phyloP scores from a whole-genome alignment of 2,888 invertebrate species.

The Sesia apiformis region DNA sequence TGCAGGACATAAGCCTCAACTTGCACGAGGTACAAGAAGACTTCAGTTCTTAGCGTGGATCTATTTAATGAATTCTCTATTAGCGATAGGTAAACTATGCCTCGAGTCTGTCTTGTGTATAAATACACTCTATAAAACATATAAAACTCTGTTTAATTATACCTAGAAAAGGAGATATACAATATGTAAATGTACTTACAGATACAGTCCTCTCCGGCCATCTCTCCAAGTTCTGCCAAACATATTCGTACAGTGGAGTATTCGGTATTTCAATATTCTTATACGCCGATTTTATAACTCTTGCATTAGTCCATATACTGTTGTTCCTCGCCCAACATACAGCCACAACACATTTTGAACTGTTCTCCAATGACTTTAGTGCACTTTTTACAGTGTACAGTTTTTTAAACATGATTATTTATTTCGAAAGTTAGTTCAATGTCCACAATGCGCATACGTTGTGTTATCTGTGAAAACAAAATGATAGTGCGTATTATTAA shows the following conservation, averaged over 20 bases:
- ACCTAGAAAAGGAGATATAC: slow-evolving; percentile 67
- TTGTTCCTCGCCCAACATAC: slow-evolving; percentile 27
- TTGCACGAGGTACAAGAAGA: too few species aligned
- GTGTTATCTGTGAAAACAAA: too few species aligned
- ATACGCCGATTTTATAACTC: slow-evolving; percentile 61
- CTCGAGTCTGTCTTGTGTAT: too few species aligned
- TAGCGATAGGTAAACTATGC: too few species aligned
- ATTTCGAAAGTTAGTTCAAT: neutral
- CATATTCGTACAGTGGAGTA: slow-evolving; percentile 72
- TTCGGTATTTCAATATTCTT: slow-evolving; percentile 68
- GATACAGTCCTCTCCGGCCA: slow-evolving; percentile 77
- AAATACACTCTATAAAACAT: too few species aligned
- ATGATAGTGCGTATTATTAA: too few species aligned
- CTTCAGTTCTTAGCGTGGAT: too few species aligned
- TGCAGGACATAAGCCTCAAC: too few species aligned
- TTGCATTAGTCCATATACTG: slow-evolving; percentile 49
- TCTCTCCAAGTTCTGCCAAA: slow-evolving; percentile 77
- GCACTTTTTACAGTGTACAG: slow-evolving; percentile 47
- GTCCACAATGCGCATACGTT: too few species aligned
- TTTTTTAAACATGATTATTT: slow-evolving; percentile 50
- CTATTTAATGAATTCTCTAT: too few species aligned
- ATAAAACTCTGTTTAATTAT: too few species aligned
- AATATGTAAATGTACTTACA: slow-evolving; percentile 59
- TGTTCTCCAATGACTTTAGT: slow-evolving; percentile 14
- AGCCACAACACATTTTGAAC: slow-evolving; percentile 15